Base-by-base conservation (phyloP, 2,888 invertebrate species). In the Sabatieria punctata region DNA sequence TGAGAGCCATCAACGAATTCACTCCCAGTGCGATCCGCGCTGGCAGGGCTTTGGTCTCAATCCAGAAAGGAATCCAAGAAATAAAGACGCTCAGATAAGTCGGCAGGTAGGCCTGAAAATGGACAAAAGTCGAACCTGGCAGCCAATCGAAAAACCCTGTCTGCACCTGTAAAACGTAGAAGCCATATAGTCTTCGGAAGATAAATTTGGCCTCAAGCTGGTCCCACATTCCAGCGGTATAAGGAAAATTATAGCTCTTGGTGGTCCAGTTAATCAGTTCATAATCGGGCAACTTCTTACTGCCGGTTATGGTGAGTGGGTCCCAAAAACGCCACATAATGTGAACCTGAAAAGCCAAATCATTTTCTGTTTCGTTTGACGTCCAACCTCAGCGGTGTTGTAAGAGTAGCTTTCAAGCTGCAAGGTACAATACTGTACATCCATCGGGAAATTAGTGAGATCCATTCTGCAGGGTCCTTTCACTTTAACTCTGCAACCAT, bases 381-480 rank as follows among this genome's bases (percentile, higher is more conserved):
- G n/a, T n/a, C n/a, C n/a, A n/a, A n/a, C 63, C 50, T 63, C 63
- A 6, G 64, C 64, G 4, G 58, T 65, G 50, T 63, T 63, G 51
- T 60, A 63, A 18, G 60, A 61, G 50, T 63, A 63, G 50, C 57
- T 58, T 58, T 48, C 45, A n/a, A 44, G 45, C 2, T 25, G 37
- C 27, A 64, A 51, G 48, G 57, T 56, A 50, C 63, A 63, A 38
- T 55, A 54, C 49, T 64, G 63, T n/a, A 55, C 46, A 46, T 63
- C 63, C 63, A 63, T 62, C 15, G 63, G 60, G 43, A 61, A 60
- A 46, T 57, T 49, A 1, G 47, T 51, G 43, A 60, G 48, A 42
- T 63, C 63, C 41, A 64, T 51, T 49, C 56, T 54, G 46, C 63
- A 63, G 1, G 63, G 63, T 1, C 63, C 63, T 22, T 45, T 21